phyloP scores from a whole-genome alignment of 37 sponge, comb jelly and placozoan genomes.

The Halisarca cf. caerulea region DNA sequence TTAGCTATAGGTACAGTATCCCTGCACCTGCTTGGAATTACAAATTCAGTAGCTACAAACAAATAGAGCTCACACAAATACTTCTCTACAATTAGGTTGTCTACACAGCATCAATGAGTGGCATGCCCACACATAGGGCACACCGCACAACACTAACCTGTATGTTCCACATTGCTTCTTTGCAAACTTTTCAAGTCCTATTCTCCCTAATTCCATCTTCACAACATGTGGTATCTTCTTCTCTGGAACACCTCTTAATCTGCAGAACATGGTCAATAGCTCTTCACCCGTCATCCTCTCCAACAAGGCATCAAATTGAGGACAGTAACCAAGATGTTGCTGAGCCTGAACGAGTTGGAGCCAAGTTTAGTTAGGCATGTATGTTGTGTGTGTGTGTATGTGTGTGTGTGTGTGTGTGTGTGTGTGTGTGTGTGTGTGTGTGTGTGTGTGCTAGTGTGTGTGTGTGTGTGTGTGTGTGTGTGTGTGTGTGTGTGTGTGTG shows the following conservation, averaged over 20 bases:
- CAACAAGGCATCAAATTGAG: constrained; percentile 59
- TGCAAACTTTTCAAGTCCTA: constrained; percentile 55
- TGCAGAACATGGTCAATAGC: constrained; percentile 61
- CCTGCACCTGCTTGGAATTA: no score
- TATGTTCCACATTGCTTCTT: constrained; percentile 61
- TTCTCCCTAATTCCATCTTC: constrained; percentile 28
- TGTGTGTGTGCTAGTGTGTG: background rate
- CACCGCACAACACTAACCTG: constrained; percentile 38
- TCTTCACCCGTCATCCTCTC: constrained; percentile 52
- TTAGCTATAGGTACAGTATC: background rate
- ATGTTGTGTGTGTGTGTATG: background rate
- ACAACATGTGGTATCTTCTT: constrained; percentile 38
- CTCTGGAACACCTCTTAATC: constrained; percentile 56
- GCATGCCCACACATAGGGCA: no score
- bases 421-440: constrained; percentile 20
- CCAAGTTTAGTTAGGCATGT: no score
- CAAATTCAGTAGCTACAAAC: no score
- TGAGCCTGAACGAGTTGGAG: constrained; percentile 43
- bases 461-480: constrained; percentile 6
- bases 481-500: no score
- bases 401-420: constrained; percentile 23
- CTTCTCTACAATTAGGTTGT: no score
- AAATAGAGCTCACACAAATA: no score
- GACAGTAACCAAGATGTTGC: constrained; percentile 43
- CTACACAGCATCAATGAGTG: no score